A percentile compares a stretch with the other conserved stretches of the same genome.
Conservation (phyloP, 2,797 vertebrate genomes). For the Platyrinchus mystaceus region DNA sequence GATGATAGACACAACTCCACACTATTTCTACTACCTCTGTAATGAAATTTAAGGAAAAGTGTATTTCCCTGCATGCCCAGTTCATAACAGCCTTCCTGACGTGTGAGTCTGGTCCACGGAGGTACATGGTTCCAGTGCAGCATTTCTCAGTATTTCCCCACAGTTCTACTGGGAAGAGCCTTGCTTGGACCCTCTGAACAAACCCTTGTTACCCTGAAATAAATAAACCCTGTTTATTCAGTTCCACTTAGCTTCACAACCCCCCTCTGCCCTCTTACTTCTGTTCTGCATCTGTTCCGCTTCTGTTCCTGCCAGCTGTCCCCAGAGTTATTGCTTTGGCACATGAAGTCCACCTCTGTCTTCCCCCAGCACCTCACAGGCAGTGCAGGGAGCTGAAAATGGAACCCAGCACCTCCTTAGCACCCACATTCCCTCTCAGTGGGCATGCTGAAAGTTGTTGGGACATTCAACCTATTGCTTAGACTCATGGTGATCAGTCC, state of each 20-base stretch:
- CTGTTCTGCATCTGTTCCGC: neutral
- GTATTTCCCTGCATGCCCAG: neutral
- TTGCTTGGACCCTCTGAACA: neutral
- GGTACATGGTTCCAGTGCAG: neutral
- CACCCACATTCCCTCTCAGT: rapidly evolving
- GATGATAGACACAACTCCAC: neutral
- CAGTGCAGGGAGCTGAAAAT: neutral
- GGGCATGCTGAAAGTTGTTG: neutral
- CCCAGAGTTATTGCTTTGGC: neutral
- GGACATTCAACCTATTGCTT: neutral
- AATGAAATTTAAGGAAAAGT: neutral
- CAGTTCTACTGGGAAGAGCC: neutral
- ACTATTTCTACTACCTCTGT: neutral
- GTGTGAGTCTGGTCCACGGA: neutral
- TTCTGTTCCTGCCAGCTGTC: neutral
- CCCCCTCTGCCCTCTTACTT: neutral
- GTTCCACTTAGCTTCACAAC: neutral
- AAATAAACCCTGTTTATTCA: neutral
- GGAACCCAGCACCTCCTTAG: neutral
- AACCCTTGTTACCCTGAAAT: neutral
- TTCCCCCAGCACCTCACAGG: neutral
- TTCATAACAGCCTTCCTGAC: neutral
- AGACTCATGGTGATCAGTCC: neutral
- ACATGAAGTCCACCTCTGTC: neutral
- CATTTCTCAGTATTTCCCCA: neutral